Evolutionary conservation across 2,113 vertebrate genomes (phyloP).

Genomic region (Rhynchomys soricoides): DNA sequence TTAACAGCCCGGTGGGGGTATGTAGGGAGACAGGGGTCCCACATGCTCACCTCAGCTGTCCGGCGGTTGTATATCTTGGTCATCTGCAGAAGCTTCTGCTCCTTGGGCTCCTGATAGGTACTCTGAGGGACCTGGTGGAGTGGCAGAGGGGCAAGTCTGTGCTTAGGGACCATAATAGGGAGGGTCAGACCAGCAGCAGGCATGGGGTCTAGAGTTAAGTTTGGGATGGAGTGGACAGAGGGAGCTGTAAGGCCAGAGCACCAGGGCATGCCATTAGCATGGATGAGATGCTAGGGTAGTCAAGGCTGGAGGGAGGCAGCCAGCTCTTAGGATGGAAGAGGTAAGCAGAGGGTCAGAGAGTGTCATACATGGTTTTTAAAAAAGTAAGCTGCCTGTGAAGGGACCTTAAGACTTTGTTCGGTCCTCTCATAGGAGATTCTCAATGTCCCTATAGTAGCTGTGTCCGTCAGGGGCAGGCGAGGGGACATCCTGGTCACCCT

Average conservation of each 20-base stretch:
- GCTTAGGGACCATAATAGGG: neutral
- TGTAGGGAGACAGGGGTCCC: neutral
- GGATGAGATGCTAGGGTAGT: neutral
- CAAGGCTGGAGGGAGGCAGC: neutral
- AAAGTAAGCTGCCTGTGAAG: neutral
- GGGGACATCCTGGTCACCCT: neutral
- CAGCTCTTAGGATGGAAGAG: neutral
- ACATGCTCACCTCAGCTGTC: slow-evolving; percentile 87
- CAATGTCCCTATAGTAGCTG: rapidly evolving
- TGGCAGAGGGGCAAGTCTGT: rapidly evolving
- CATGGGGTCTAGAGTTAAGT: neutral
- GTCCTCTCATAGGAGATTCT: too few species aligned
- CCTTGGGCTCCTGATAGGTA: slow-evolving; percentile 89
- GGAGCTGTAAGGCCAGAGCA: neutral
- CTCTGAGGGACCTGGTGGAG: slow-evolving; percentile 88
- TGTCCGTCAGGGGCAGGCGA: rapidly evolving
- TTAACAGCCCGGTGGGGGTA: neutral
- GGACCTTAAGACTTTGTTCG: neutral
- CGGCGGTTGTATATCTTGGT: slow-evolving; percentile 87
- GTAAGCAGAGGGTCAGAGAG: neutral
- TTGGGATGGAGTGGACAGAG: neutral
- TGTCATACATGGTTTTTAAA: neutral
- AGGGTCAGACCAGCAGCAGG: neutral
- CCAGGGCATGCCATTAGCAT: neutral
- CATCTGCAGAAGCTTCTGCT: slow-evolving; percentile 86